Base-by-base conservation (phyloP, 2,797 vertebrate species). In the Scolopax rusticola region DNA sequence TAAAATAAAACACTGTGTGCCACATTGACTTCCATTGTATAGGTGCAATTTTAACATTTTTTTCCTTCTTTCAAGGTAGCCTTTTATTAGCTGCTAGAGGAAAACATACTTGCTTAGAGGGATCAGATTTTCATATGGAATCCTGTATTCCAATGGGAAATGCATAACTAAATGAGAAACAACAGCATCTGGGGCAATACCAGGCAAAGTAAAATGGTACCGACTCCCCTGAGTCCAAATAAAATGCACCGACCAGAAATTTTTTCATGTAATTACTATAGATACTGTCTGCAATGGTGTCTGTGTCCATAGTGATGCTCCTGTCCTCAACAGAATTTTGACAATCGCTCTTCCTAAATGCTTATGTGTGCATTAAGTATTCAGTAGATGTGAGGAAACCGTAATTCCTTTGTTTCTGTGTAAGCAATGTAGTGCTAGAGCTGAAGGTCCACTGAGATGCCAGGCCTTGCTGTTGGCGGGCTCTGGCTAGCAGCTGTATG, bases 11-110 rank as follows among this genome's bases (percentile, higher is more conserved):
- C 28, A 27, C 63, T 12, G 4, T 30, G 30, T 4, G 2, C 56
- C 68, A 28, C 0, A 0, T 2, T 60, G 56, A 45, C 3, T 69
- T 83, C n/a, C 30, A 3, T 15, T 73, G 33, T 32, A 3, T 5
- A 33, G 30, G 6, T 73, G 27, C 43, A 20, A 1, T 17, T 84
- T 81, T 78, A 57, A n/a, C 57, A 18, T 53, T 45, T 63, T 73
- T 63, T 73, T 50, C 56, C 8, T 48, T 40, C 23, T 41, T 90
- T 63, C 33, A 43, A 45, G 56, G 14, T 43, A 51, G 14, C 63
- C 14, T 53, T 91, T 93, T 78, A 43, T 30, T 82, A 21, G 12
- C 67, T 76, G 19, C 41, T 0, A 0, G 40, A 18, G 63, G 57
- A 69, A 36, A 24, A 86, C 18, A 4, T 48, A 10, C 20, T 28